These are phyloP conservation scores for Penaeus monodon DNA, from an alignment of 2,888 invertebrate species.

Conservation along the genomic window DNA sequence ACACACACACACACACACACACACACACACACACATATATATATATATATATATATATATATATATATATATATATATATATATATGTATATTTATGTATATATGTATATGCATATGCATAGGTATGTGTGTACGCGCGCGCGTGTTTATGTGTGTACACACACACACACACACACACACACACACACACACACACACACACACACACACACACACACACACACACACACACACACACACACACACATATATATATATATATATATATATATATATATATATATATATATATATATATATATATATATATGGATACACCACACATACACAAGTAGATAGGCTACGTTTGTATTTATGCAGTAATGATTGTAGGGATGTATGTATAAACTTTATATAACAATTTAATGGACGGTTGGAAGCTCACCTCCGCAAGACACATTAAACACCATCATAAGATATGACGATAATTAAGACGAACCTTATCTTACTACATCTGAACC, in stretches of 20 bases:
- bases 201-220: neutral
- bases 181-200: too few relatives aligned
- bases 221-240: neutral
- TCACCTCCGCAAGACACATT: too few relatives aligned
- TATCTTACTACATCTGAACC: too few relatives aligned
- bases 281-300: too few relatives aligned
- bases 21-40: neutral
- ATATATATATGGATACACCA: too few relatives aligned
- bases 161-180: neutral
- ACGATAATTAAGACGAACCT: too few relatives aligned
- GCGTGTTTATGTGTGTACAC: neutral
- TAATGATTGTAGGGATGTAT: neutral
- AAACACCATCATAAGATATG: too few relatives aligned
- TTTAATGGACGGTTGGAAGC: too few relatives aligned
- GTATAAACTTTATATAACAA: neutral
- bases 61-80: conserved; percentile 12
- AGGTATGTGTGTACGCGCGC: neutral
- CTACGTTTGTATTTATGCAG: too few relatives aligned
- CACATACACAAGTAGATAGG: too few relatives aligned
- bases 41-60: conserved; percentile 20
- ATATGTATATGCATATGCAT: neutral
- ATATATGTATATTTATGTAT: conserved; percentile 2
- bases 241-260: neutral
- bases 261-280: too few relatives aligned
- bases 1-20: too few relatives aligned